phyloP scores from a whole-genome alignment of 2,888 invertebrate species.

The Perizoma affinitatum region DNA sequence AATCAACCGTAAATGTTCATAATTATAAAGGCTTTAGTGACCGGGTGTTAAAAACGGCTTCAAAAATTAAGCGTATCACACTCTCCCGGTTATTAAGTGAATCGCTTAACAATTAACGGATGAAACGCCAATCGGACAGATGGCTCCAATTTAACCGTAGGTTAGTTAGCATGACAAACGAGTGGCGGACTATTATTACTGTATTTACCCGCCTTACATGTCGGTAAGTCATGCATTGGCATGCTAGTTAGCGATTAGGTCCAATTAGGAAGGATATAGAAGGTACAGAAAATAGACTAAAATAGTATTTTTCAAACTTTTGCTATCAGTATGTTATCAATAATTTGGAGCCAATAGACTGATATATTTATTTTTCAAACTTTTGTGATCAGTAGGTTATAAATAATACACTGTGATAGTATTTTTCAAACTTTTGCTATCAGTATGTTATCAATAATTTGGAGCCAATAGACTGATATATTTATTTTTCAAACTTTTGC shows the following conservation, averaged over 20 bases:
- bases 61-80: slow-evolving; percentile 32
- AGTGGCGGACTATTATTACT: slow-evolving; percentile 48
- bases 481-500: too few relatives aligned
- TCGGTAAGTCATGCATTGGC: background rate
- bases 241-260: slow-evolving; percentile 9
- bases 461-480: too few relatives aligned
- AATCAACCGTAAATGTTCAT: slow-evolving; percentile 25
- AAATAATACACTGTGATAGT: too few relatives aligned
- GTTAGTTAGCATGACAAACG: slow-evolving; percentile 69
- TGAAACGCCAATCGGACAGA: slow-evolving; percentile 65
- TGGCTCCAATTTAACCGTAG: slow-evolving; percentile 58
- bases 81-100: slow-evolving; percentile 54
- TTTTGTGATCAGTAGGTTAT: too few relatives aligned
- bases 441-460: too few relatives aligned
- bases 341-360: too few relatives aligned
- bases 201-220: slow-evolving; percentile 12
- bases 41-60: slow-evolving; percentile 32
- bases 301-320: too few relatives aligned
- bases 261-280: slow-evolving; percentile 4
- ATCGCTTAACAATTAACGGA: slow-evolving; percentile 63
- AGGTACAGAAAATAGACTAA: too few relatives aligned
- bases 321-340: too few relatives aligned
- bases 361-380: too few relatives aligned
- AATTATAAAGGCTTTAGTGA: slow-evolving; percentile 20
- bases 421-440: too few relatives aligned